Conservation (phyloP, 2,113 vertebrate species). For the Corapipo altera region DNA sequence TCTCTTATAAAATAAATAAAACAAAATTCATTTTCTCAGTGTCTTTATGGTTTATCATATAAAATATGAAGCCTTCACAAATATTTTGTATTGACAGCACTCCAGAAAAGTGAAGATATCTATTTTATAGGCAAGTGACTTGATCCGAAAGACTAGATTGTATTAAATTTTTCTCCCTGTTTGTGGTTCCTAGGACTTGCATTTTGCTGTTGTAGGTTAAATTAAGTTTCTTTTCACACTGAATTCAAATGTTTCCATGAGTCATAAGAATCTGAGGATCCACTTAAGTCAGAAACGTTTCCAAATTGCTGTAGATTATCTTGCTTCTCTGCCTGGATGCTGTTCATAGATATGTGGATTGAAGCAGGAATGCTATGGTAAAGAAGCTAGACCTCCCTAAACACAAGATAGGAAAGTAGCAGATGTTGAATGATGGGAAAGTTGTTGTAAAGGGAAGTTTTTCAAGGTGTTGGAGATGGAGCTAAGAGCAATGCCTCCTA, state of each 20-base stretch:
- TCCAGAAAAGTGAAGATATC: background rate
- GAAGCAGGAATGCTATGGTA: background rate
- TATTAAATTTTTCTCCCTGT: fast-evolving
- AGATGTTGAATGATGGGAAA: background rate
- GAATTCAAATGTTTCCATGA: background rate
- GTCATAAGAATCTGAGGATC: background rate
- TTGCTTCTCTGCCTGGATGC: background rate
- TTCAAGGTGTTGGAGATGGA: background rate
- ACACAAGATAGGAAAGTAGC: background rate
- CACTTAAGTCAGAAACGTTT: background rate
- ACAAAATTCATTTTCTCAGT: background rate
- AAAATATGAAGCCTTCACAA: background rate
- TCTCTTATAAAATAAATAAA: background rate
- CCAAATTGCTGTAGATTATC: background rate
- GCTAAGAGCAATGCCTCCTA: background rate
- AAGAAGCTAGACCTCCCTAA: background rate
- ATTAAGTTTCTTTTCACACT: background rate
- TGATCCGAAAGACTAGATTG: background rate
- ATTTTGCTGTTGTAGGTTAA: background rate
- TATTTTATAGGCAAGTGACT: background rate
- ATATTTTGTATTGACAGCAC: background rate
- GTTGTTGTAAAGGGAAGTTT: background rate
- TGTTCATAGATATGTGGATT: background rate
- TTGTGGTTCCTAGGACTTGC: background rate
- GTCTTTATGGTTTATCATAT: background rate